Evolutionary conservation across 2,888 invertebrate species (phyloP).

Genomic region (Linnaemya vulpina): DNA sequence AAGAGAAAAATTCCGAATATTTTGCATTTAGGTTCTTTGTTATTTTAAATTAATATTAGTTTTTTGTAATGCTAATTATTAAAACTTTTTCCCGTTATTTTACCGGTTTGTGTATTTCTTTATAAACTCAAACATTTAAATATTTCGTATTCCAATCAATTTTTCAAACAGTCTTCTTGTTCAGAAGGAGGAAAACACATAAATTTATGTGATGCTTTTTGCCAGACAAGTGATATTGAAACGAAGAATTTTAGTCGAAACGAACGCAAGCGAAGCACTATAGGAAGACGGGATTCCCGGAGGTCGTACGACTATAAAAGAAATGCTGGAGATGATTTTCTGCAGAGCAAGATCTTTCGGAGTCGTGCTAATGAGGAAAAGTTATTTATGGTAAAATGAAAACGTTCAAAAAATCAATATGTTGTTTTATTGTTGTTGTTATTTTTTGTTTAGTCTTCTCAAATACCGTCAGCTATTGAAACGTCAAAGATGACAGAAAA

Average conservation of each 20-base stretch:
- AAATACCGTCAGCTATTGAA: slow-evolving; percentile 74
- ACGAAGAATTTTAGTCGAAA: slow-evolving; percentile 74
- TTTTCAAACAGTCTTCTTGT: slow-evolving; percentile 66
- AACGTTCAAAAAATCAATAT: no score
- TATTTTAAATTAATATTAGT: no score
- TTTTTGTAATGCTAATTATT: no score
- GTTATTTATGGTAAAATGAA: slow-evolving; percentile 79
- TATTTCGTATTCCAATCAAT: slow-evolving; percentile 47
- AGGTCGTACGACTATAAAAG: slow-evolving; percentile 78
- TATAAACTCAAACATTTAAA: neutral
- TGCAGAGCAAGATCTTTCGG: slow-evolving; percentile 73
- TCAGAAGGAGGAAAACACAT: slow-evolving; percentile 75
- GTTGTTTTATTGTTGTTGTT: neutral
- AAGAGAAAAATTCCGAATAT: no score
- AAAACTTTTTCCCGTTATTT: no score
- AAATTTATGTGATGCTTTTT: slow-evolving; percentile 81
- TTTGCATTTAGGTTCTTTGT: no score
- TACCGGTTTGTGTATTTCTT: no score
- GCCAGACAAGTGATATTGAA: slow-evolving; percentile 82
- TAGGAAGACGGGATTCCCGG: slow-evolving; percentile 73
- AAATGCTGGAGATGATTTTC: slow-evolving; percentile 77
- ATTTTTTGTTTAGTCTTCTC: slow-evolving; percentile 70
- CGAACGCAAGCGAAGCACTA: slow-evolving; percentile 74
- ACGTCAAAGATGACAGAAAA: slow-evolving; percentile 77
- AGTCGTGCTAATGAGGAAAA: slow-evolving; percentile 81